Evolutionary conservation across 2,888 invertebrate genomes (phyloP).

Genomic region (Lepidochrysops patricia): DNA sequence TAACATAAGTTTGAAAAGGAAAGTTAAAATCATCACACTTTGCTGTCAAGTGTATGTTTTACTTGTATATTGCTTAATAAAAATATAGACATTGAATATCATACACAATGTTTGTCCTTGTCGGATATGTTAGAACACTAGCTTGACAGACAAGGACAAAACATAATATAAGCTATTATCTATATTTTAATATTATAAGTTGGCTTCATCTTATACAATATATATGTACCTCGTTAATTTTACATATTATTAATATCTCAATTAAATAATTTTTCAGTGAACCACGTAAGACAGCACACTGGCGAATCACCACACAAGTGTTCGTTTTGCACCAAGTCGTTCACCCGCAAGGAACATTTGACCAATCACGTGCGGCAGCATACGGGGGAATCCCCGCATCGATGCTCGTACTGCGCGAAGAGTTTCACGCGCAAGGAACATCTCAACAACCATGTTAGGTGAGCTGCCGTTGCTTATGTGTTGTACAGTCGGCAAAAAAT

Average conservation of each 20-base stretch:
- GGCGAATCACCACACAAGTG: slow-evolving; percentile 87
- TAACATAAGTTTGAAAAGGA: too few species aligned
- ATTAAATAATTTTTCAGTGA: slow-evolving; percentile 52
- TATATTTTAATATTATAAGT: too few species aligned
- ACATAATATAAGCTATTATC: too few species aligned
- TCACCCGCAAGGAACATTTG: slow-evolving; percentile 86
- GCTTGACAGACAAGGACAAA: too few species aligned
- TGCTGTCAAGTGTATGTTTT: too few species aligned
- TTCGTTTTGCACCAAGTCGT: slow-evolving; percentile 84
- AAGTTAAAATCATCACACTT: too few species aligned
- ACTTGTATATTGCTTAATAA: too few species aligned
- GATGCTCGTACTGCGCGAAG: slow-evolving; percentile 88
- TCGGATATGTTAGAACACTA: too few species aligned
- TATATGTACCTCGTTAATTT: too few species aligned
- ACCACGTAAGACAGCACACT: slow-evolving; percentile 82
- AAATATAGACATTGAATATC: too few species aligned
- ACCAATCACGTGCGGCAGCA: slow-evolving; percentile 91
- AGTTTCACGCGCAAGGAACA: slow-evolving; percentile 91
- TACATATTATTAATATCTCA: background rate
- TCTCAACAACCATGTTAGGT: slow-evolving; percentile 87
- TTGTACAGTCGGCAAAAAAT: background rate
- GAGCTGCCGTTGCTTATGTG: slow-evolving; percentile 24
- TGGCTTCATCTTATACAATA: too few species aligned
- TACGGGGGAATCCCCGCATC: slow-evolving; percentile 90
- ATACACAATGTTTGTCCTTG: too few species aligned